These are phyloP conservation scores for Eulemur macaco DNA, from an alignment of 2,113 vertebrate genomes.

Conservation along the genomic window DNA sequence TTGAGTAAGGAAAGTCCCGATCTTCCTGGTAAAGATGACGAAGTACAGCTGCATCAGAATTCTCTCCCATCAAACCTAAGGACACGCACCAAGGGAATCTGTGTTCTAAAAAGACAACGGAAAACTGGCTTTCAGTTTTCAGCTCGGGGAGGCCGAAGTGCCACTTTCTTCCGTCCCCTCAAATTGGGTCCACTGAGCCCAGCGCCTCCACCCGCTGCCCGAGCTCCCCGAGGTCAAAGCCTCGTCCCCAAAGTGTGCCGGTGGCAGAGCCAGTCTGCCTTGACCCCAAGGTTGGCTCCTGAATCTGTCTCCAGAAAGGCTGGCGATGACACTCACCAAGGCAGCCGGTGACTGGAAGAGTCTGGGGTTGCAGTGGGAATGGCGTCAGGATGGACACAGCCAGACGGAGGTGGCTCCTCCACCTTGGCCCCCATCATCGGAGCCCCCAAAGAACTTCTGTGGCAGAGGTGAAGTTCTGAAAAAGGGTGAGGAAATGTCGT, in stretches of 20 bases:
- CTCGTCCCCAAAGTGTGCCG: background rate
- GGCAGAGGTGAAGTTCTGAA: too few relatives aligned
- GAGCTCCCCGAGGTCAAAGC: background rate
- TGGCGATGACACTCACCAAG: background rate
- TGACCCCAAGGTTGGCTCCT: background rate
- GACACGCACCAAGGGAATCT: background rate
- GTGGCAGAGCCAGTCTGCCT: background rate
- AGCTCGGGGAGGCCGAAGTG: background rate
- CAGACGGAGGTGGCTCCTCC: background rate
- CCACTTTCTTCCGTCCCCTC: background rate
- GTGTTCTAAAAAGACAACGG: background rate
- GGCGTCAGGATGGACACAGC: background rate
- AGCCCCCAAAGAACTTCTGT: background rate
- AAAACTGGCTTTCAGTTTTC: background rate
- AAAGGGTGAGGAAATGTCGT: too few relatives aligned
- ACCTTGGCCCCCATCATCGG: background rate
- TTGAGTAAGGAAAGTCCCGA: background rate
- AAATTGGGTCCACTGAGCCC: background rate
- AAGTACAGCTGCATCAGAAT: background rate
- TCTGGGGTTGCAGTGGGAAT: background rate
- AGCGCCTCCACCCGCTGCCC: background rate
- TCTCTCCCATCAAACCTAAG: background rate
- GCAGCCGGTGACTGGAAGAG: background rate
- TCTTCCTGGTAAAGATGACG: background rate
- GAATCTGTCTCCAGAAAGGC: background rate